Evolutionary conservation across 2,888 invertebrate genomes (phyloP).

Genomic region (Lamproptera curius): DNA sequence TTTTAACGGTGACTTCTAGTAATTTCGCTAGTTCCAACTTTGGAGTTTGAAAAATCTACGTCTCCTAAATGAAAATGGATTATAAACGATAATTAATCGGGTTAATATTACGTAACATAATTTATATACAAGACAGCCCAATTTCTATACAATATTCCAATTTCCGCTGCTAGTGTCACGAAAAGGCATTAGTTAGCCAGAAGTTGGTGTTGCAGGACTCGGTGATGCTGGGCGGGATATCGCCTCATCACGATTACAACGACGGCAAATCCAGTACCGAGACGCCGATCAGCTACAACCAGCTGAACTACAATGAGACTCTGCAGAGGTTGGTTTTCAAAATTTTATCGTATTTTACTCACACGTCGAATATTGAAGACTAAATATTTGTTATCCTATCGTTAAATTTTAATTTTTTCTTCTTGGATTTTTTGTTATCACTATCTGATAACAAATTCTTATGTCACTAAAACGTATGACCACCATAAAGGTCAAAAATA

Average conservation of each 20-base stretch:
- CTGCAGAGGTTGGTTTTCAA: conserved; percentile 81
- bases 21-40: too few species aligned
- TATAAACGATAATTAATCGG: too few species aligned
- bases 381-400: too few species aligned
- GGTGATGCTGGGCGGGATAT: conserved; percentile 90
- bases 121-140: background rate
- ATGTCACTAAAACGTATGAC: too few species aligned
- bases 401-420: background rate
- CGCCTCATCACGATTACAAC: conserved; percentile 88
- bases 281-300: conserved; percentile 90
- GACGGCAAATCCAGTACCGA: conserved; percentile 89
- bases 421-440: conserved; percentile 23
- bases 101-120: too few species aligned
- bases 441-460: too few species aligned
- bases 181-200: background rate
- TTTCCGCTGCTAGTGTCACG: conserved; percentile 1
- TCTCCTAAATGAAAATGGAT: too few species aligned
- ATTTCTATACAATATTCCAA: conserved; percentile 4
- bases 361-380: too few species aligned
- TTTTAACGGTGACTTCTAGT: too few species aligned
- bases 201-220: conserved; percentile 78
- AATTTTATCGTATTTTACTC: too few species aligned
- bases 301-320: conserved; percentile 91
- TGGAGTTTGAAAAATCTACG: too few species aligned
- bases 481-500: too few species aligned